A percentile compares a stretch with the other conserved stretches of the same genome.
These are phyloP conservation scores for Eriocheir sinensis DNA, from an alignment of 1,140 invertebrate genomes.

Conservation along the genomic window DNA sequence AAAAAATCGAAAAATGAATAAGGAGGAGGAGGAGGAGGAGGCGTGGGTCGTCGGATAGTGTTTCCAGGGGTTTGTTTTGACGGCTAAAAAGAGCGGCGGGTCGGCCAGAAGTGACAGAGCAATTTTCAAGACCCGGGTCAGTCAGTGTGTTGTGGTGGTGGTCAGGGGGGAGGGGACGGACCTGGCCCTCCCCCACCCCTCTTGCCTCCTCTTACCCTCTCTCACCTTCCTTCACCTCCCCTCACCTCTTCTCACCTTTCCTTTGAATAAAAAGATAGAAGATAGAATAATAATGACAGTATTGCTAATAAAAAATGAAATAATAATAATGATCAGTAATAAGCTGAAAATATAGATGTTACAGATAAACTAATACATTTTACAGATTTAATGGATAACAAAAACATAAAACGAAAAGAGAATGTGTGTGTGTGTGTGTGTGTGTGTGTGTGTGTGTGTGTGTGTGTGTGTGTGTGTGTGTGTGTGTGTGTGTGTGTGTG, in stretches of 20 bases:
- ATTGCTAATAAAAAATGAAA: neutral
- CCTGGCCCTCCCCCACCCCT: constrained; percentile 3
- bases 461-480: constrained; percentile 45
- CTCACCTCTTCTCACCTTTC: neutral
- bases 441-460: constrained; percentile 44
- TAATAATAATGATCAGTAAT: neutral
- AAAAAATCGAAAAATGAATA: neutral
- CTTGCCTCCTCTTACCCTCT: neutral
- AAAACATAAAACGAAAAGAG: neutral
- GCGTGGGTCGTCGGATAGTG: neutral
- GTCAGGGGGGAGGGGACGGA: constrained; percentile 24
- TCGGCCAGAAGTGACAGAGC: constrained; percentile 68
- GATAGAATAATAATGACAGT: neutral
- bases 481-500: constrained; percentile 44
- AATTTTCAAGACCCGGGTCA: constrained; percentile 52
- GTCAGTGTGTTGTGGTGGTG: constrained; percentile 61
- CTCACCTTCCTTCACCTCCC: neutral
- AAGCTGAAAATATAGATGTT: no score
- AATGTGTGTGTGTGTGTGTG: constrained; percentile 3
- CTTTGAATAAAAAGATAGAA: neutral
- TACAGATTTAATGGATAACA: neutral
- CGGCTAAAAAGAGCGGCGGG: constrained; percentile 57
- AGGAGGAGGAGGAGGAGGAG: neutral
- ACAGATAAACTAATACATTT: no score
- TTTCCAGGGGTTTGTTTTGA: constrained; percentile 67